These are phyloP conservation scores for Litocranius walleri DNA, from an alignment of 2,113 vertebrate species.

Conservation along the genomic window DNA sequence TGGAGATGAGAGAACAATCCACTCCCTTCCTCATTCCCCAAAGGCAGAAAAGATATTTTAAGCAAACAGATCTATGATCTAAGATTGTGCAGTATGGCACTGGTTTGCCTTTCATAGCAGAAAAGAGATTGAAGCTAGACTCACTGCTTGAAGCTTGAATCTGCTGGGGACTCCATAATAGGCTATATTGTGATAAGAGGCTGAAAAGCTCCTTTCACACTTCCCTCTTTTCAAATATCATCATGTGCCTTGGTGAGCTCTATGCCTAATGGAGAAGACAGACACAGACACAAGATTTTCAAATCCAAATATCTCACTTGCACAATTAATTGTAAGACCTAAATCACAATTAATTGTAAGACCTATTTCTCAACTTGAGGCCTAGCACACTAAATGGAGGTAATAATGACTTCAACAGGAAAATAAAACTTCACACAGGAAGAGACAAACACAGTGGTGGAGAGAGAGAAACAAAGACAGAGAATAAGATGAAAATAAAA, in stretches of 20 bases:
- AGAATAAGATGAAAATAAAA: neutral
- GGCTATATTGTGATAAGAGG: neutral
- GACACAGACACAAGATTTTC: neutral
- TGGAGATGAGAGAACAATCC: neutral
- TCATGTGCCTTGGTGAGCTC: neutral
- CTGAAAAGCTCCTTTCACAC: neutral
- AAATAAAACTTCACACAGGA: neutral
- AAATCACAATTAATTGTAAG: neutral
- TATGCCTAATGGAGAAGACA: neutral
- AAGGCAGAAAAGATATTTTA: neutral
- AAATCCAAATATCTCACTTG: neutral
- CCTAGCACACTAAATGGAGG: neutral
- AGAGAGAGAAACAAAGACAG: neutral
- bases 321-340: neutral
- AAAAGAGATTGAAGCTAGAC: fast-evolving
- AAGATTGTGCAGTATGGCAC: too few relatives aligned
- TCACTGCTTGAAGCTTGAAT: neutral
- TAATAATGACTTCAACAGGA: neutral
- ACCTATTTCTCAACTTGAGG: neutral
- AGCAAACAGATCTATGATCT: neutral
- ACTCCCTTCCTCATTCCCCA: neutral
- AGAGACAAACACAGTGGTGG: neutral
- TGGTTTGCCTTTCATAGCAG: neutral
- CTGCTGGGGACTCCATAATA: fast-evolving
- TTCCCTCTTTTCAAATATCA: neutral